These are phyloP conservation scores for Odontocerum albicorne DNA, from an alignment of 2,888 invertebrate genomes.

Conservation along the genomic window DNA sequence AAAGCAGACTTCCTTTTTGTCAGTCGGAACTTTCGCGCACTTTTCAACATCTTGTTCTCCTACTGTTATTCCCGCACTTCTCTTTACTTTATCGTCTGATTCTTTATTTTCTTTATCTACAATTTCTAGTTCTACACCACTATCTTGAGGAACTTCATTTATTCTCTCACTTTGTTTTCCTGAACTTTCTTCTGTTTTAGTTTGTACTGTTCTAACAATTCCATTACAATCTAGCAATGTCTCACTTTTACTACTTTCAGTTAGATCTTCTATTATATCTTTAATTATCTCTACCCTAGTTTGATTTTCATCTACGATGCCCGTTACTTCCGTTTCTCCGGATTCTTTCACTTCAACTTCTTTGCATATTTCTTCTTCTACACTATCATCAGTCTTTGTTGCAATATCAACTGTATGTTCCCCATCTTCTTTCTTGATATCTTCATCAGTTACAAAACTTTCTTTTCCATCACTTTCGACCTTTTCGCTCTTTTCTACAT, in stretches of 20 bases:
- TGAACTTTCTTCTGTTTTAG: background rate
- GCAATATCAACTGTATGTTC: background rate
- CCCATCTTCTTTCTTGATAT: background rate
- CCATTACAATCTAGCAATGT: background rate
- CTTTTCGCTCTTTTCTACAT: background rate
- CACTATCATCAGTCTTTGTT: background rate
- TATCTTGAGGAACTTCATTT: background rate
- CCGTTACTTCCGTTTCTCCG: too few relatives aligned
- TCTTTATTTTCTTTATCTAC: background rate
- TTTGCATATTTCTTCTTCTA: background rate
- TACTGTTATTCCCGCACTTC: background rate
- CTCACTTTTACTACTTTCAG: background rate
- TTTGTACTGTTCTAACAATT: background rate
- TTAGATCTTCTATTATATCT: background rate
- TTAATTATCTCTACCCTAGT: background rate
- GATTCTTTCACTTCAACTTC: background rate
- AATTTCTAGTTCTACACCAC: background rate
- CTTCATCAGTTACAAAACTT: background rate
- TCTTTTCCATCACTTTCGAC: background rate
- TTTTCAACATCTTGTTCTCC: background rate
- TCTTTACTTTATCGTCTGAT: background rate
- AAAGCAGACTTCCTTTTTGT: too few relatives aligned
- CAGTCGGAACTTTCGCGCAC: too few relatives aligned
- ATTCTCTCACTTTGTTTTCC: too few relatives aligned
- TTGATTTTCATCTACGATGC: background rate